Conservation (phyloP, 2,888 invertebrate genomes). For the Drosophila affinis region DNA sequence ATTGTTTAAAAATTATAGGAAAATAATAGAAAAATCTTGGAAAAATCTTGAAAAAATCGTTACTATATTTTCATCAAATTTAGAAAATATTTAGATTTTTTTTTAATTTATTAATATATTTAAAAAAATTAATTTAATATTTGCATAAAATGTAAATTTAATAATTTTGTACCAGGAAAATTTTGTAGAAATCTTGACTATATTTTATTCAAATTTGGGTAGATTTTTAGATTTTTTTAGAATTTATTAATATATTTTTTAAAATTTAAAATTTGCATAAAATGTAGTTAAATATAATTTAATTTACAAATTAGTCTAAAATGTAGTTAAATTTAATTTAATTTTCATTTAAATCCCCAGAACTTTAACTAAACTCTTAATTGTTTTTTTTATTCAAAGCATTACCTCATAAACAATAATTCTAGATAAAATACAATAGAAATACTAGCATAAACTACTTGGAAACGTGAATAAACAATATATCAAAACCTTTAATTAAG, state of each 20-base stretch:
- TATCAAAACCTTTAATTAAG: slow-evolving; percentile 19
- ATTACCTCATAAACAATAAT: slow-evolving; percentile 14
- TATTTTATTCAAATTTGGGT: too few species aligned
- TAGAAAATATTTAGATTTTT: too few species aligned
- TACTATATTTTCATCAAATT: too few species aligned
- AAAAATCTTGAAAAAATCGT: too few species aligned
- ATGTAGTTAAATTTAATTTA: background rate
- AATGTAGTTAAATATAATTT: background rate
- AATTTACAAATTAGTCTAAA: background rate
- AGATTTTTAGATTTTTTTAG: too few species aligned
- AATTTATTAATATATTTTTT: too few species aligned
- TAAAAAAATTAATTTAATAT: too few species aligned
- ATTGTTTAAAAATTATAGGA: background rate
- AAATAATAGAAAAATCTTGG: background rate
- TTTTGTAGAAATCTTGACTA: too few species aligned
- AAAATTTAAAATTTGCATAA: background rate
- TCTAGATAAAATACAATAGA: background rate
- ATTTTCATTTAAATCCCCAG: background rate
- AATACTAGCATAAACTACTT: background rate
- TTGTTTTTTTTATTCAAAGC: slow-evolving; percentile 2
- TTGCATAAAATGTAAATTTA: background rate
- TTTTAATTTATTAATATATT: too few species aligned
- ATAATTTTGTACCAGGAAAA: too few species aligned
- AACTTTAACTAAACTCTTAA: background rate
- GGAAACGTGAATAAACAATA: background rate